Evolutionary conservation across 2,113 vertebrate genomes (phyloP).

Genomic region (Nothobranchius furzeri): DNA sequence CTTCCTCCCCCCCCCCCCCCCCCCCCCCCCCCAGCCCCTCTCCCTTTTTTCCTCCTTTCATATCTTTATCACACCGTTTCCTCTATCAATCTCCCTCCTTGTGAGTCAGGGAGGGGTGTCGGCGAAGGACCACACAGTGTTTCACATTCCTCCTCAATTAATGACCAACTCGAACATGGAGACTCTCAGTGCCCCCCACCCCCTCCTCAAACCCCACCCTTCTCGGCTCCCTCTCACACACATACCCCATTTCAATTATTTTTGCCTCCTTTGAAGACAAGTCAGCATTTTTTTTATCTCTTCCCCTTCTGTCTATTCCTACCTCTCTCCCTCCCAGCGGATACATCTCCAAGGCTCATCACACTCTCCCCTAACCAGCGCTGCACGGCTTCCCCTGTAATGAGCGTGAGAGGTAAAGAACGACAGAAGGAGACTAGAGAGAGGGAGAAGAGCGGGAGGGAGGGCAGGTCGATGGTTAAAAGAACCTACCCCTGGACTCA

Average conservation of each 20-base stretch:
- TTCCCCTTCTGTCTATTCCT: constrained; percentile 68
- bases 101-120: constrained; percentile 70
- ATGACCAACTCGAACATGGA: constrained; percentile 75
- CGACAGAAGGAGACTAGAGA: constrained; percentile 22
- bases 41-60: constrained; percentile 57
- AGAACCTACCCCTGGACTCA: constrained; percentile 61
- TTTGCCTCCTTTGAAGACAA: constrained; percentile 79
- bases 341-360: constrained; percentile 78
- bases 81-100: constrained; percentile 75
- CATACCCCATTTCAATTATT: constrained; percentile 71
- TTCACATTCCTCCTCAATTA: constrained; percentile 78
- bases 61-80: constrained; percentile 74
- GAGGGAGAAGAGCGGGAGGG: constrained; percentile 19
- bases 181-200: constrained; percentile 66
- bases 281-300: constrained; percentile 78
- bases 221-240: neutral
- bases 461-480: constrained; percentile 59
- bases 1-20: constrained; percentile 35
- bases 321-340: constrained; percentile 73
- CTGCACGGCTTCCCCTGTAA: constrained; percentile 75
- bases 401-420: constrained; percentile 63
- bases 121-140: constrained; percentile 73
- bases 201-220: constrained; percentile 14
- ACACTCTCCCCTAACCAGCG: constrained; percentile 73
- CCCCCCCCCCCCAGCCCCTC: neutral